These are phyloP conservation scores for Brassicogethes aeneus DNA, from an alignment of 2,888 invertebrate genomes.

Conservation along the genomic window DNA sequence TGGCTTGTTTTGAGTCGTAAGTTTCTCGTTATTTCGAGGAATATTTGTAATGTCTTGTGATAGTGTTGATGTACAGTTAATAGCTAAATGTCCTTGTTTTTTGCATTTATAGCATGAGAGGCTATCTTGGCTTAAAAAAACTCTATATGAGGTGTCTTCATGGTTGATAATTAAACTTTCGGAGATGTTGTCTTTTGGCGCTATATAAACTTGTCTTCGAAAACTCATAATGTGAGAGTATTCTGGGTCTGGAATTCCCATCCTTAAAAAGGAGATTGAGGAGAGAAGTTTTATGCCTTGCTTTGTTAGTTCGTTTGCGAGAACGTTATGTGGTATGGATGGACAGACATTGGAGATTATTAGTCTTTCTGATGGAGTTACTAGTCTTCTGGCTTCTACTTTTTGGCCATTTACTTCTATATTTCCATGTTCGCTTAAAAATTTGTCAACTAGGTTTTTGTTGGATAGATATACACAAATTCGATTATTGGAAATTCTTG, in stretches of 20 bases:
- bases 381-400: constrained; percentile 13
- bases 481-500: constrained; percentile 18
- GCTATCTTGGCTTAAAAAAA: constrained; percentile 14
- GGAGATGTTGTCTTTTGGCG: constrained; percentile 8
- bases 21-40: too few species aligned
- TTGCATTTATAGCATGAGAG: constrained; percentile 18
- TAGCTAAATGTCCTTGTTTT: constrained; percentile 15
- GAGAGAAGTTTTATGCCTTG: constrained; percentile 14
- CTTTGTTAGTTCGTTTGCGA: constrained; percentile 13
- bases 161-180: constrained; percentile 11
- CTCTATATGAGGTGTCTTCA: constrained; percentile 13
- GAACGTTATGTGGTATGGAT: constrained; percentile 15
- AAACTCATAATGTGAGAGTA: constrained; percentile 21
- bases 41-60: too few species aligned
- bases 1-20: neutral
- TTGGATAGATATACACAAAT: constrained; percentile 16
- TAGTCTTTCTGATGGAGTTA: constrained; percentile 17
- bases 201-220: constrained; percentile 16
- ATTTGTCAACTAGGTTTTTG: constrained; percentile 12
- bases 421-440: constrained; percentile 12
- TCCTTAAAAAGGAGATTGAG: constrained; percentile 17
- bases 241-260: constrained; percentile 14
- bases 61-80: constrained; percentile 12
- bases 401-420: constrained; percentile 11
- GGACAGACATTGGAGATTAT: constrained; percentile 24